These are phyloP conservation scores for Lineus longissimus DNA, from an alignment of 1,140 invertebrate species.

Conservation along the genomic window DNA sequence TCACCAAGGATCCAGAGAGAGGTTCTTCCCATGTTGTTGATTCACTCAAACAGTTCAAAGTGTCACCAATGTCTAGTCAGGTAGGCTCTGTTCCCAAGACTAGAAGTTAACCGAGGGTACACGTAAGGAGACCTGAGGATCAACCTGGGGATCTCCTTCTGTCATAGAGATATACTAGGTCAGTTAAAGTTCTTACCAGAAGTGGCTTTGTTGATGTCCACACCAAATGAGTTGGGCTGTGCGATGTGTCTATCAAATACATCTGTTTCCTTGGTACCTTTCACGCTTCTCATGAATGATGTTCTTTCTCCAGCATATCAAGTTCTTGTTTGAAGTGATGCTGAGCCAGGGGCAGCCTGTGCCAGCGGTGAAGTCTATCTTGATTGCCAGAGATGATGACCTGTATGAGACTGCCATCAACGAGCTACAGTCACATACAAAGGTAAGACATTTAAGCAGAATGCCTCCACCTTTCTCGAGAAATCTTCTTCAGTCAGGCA, in stretches of 20 bases:
- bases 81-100: not conserved
- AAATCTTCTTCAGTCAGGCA: too few relatives aligned
- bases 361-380: constrained; percentile 26
- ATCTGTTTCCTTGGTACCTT: not conserved
- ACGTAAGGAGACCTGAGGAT: not conserved
- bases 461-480: too few relatives aligned
- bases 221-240: not conserved
- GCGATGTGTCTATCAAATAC: not conserved
- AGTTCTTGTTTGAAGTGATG: constrained; percentile 20
- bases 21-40: not conserved
- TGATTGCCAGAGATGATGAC: constrained; percentile 21
- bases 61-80: not conserved
- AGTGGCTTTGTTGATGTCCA: not conserved
- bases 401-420: constrained; percentile 20
- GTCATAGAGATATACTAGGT: not conserved
- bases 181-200: not conserved
- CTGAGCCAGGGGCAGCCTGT: constrained; percentile 12
- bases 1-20: not conserved
- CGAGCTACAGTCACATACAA: constrained; percentile 14
- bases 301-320: constrained; percentile 20
- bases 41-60: not conserved
- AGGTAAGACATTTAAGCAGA: constrained; percentile 21
- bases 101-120: not conserved
- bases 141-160: not conserved
- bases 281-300: not conserved